Conservation (phyloP, 2,888 invertebrate species). For the Polyommatus iphigenia region DNA sequence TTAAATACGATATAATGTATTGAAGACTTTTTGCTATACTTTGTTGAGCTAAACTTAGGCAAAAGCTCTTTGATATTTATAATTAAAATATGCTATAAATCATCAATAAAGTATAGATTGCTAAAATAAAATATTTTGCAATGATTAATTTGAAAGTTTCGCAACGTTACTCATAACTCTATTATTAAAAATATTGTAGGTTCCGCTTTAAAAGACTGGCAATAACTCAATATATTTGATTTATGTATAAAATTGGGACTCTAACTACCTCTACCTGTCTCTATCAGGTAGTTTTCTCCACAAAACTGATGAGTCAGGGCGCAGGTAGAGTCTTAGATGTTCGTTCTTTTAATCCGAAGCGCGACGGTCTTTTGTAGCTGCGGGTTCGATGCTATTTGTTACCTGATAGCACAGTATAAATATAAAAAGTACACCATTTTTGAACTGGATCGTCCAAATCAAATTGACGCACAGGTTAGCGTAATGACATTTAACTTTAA, state of each 20-base stretch:
- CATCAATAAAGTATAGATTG: background rate
- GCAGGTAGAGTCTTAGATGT: conserved; percentile 64
- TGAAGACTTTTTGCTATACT: background rate
- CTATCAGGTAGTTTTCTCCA: background rate
- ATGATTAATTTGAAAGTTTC: background rate
- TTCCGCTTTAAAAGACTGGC: background rate
- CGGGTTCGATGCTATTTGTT: conserved; percentile 44
- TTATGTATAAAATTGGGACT: background rate
- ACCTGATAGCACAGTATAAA: conserved; percentile 40
- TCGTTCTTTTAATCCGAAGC: conserved; percentile 77
- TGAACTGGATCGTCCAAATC: too few relatives aligned
- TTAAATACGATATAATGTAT: too few relatives aligned
- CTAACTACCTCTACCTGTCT: background rate
- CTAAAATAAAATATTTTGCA: background rate
- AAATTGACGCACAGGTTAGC: too few relatives aligned
- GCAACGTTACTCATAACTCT: background rate
- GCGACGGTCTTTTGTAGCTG: conserved; percentile 66
- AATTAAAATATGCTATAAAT: background rate
- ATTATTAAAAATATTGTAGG: conserved; percentile 11
- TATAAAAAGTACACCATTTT: conserved; percentile 6
- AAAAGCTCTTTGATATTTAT: background rate
- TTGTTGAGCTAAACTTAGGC: background rate
- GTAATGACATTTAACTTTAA: too few relatives aligned
- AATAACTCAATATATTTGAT: background rate
- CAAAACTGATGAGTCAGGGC: conserved; percentile 50